Evolutionary conservation across 2,113 vertebrate genomes (phyloP), one percentile per base, ranked within the genome.

Genomic region (Rhinoderma darwinii): DNA sequence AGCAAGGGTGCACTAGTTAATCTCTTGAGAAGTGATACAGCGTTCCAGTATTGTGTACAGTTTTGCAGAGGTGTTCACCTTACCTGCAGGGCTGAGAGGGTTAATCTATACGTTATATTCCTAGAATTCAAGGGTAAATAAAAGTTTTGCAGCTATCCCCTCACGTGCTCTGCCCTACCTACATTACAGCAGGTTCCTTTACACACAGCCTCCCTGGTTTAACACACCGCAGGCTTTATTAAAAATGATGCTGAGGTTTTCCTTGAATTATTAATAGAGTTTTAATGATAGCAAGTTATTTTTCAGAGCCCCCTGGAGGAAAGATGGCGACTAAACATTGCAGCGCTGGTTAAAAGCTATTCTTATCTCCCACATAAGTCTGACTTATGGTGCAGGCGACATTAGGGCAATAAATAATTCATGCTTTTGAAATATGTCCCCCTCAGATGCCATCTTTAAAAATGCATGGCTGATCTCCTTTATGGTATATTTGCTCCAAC

Each of bases 241-340:
- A 92, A 91, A 93, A 93, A 93, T 75, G 89, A 92, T 91, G 90
- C 90, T 90, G 90, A 91, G 91, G 92, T 92, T 93, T 83, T 88
- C 30, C 82, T 88, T 94, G 88, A 94, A 94, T 94, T 94, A 95
- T 94, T 94, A 89, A 93, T 94, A 47, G 86, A 87, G 89, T 89
- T 91, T 91, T 93, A 95, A 96, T 93, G 94, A 96, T 92, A 93
- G 90, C 90, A 93, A 95, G 91, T 95, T 93, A 93, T 94, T 92
- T 92, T 92, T 94, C 92, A 95, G 91, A 82, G 92, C 93, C 91
- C 96, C 94, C 95, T 73, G 88, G 94, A 94, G 95, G 90, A 90
- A 93, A 92, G 92, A 91, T 88, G 92, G 93, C 90, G 92, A 92
- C 92, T 88, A 92, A 94, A 91, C 93, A 90, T 92, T 90, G 72